Evolutionary conservation across 2,888 invertebrate species (phyloP).

Genomic region (Lasioglossum villosulum): DNA sequence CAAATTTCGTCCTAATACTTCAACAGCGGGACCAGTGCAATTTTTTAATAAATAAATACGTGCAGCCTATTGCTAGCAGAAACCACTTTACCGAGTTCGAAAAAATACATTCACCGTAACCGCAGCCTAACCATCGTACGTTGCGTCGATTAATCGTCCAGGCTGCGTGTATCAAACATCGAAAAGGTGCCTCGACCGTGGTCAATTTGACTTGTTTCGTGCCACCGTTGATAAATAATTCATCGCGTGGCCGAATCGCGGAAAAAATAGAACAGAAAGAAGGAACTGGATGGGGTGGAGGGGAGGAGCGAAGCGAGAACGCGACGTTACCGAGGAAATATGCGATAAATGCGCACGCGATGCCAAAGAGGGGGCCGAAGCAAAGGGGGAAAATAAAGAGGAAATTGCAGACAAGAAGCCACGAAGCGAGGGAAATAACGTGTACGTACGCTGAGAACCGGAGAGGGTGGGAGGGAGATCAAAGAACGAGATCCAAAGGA

Average conservation of each 20-base stretch:
- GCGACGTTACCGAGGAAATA: background rate
- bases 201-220: constrained; percentile 68
- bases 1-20: no score
- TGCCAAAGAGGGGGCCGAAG: background rate
- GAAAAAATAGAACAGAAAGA: background rate
- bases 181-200: constrained; percentile 55
- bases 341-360: background rate
- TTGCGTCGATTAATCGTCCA: constrained; percentile 55
- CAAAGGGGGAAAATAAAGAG: background rate
- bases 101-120: background rate
- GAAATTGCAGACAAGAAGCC: constrained; percentile 16
- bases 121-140: background rate
- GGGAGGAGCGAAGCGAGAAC: constrained; percentile 23
- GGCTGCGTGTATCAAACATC: constrained; percentile 64
- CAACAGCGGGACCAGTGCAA: background rate
- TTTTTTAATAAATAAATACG: background rate
- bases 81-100: background rate
- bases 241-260: constrained; percentile 53
- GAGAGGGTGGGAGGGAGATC: background rate
- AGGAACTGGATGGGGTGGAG: background rate
- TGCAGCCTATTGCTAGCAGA: background rate
- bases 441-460: background rate
- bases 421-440: constrained; percentile 11
- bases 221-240: constrained; percentile 76
- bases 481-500: constrained; percentile 9